Percentiles rank a stretch among this genome's conserved stretches.
These are phyloP conservation scores for Phragmatobia fuliginosa DNA, from an alignment of 2,888 invertebrate genomes.

Conservation along the genomic window DNA sequence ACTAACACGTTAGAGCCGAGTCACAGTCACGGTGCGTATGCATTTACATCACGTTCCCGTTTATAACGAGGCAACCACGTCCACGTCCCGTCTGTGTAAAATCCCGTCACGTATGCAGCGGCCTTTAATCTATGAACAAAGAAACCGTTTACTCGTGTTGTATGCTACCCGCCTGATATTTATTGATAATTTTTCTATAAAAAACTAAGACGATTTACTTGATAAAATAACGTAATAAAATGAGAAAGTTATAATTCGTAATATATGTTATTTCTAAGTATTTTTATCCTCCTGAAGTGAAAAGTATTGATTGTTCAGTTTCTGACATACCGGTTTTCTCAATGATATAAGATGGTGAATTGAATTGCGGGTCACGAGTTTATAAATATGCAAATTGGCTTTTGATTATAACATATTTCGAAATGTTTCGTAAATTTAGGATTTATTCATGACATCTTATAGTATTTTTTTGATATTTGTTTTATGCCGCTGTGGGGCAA, in stretches of 20 bases:
- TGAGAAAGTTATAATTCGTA: neutral
- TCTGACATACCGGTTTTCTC: neutral
- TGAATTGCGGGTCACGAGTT: slow-evolving; percentile 31
- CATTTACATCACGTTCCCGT: too few relatives aligned
- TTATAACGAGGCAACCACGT: too few relatives aligned
- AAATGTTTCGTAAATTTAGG: slow-evolving; percentile 51
- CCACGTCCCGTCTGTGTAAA: too few relatives aligned
- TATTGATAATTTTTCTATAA: neutral
- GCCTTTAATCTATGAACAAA: too few relatives aligned
- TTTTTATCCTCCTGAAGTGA: neutral
- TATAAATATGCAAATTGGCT: slow-evolving; percentile 52
- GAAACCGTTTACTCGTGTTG: neutral
- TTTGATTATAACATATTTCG: slow-evolving; percentile 43
- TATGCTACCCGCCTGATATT: neutral
- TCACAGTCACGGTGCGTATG: too few relatives aligned
- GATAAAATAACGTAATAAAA: neutral
- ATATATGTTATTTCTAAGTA: neutral
- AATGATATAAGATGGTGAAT: slow-evolving; percentile 29
- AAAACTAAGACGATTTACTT: neutral
- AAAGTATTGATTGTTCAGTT: neutral
- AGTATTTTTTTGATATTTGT: too few relatives aligned
- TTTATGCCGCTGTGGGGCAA: too few relatives aligned
- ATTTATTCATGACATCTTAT: neutral
- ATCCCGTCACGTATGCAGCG: too few relatives aligned
- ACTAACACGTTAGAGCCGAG: too few relatives aligned